Evolutionary conservation across 2,888 invertebrate species (phyloP).

Genomic region (Sycophila texana): DNA sequence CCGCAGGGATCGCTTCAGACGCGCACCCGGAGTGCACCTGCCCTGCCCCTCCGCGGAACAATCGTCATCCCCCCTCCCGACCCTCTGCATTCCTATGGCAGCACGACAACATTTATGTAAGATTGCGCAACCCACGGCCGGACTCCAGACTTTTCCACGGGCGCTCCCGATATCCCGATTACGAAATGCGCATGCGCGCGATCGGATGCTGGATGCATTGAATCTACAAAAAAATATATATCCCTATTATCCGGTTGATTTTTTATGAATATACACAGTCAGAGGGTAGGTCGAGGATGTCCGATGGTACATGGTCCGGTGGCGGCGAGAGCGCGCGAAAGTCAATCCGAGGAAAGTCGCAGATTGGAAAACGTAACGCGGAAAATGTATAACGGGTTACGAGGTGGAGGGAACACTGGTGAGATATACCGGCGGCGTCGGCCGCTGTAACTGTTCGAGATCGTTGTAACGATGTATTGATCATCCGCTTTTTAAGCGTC

Average conservation of each 20-base stretch:
- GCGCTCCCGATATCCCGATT: not conserved
- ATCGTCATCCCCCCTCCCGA: constrained; percentile 11
- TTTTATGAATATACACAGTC: not conserved
- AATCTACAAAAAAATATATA: not conserved
- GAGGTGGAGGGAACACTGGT: not conserved
- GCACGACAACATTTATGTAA: constrained; percentile 39
- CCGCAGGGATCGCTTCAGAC: too few relatives aligned
- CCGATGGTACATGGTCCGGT: not conserved
- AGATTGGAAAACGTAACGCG: constrained; percentile 42
- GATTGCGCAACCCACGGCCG: constrained; percentile 23
- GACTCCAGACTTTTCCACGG: constrained; percentile 1
- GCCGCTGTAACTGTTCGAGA: not conserved
- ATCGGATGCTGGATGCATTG: not conserved
- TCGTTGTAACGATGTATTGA: constrained; percentile 11
- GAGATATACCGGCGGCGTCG: too few relatives aligned
- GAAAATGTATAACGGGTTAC: constrained; percentile 43
- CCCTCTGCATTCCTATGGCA: not conserved
- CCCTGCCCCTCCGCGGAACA: not conserved
- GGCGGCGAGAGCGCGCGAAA: constrained; percentile 18
- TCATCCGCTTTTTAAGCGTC: not conserved
- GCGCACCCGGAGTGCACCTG: not conserved
- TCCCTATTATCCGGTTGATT: not conserved
- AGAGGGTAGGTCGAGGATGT: not conserved
- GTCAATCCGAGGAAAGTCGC: constrained; percentile 41
- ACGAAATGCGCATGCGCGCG: constrained; percentile 4